Evolutionary conservation across 2,797 vertebrate species (phyloP), one percentile per base, ranked within the genome.

Genomic region (Streptopelia turtur): DNA sequence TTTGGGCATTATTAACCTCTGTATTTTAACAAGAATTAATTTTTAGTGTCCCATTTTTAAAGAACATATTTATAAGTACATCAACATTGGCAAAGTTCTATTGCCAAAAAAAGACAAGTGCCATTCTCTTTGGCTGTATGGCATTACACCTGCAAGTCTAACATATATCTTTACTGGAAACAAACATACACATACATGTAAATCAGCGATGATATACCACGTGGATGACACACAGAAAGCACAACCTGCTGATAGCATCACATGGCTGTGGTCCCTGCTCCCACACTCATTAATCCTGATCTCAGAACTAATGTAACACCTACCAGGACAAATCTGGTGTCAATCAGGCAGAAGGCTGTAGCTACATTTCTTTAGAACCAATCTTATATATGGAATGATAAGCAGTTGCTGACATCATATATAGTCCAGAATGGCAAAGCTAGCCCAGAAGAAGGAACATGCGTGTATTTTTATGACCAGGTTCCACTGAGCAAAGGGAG

Each of bases 1-100:
- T 86, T 63, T 59, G 43, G 56, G 43, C 27, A 50, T 76, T 93
- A 86, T 79, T 86, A 92, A 87, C 74, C 59, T 90, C 72, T 41
- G 5, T 63, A 28, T 79, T 74, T 81, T 74, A 77, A 71, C 39
- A 70, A 7, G 11, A 77, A 92, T 50, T 79, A 33, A 2, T 53
- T 87, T 84, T 66, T 60, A 50, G 16, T 15, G 28, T 47, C 33
- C 18, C 49, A 31, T 83, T 95, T n/a, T 76, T 77, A 82, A 91
- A 30, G 9, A 22, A 23, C 1, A 0, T 28, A 37, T 70, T 83
- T 79, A 21, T 64, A 74, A 92, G 25, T 8, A 41, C 27, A 20
- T 15, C 28, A 70, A 64, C 15, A 31, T 6, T 23, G 24, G n/a
- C 2, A 43, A 74, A 79, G 72, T 30, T 41, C 10, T 31, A 9